Evolutionary conservation across 1,140 invertebrate genomes (phyloP).

Genomic region (Drosophila grimshawi): DNA sequence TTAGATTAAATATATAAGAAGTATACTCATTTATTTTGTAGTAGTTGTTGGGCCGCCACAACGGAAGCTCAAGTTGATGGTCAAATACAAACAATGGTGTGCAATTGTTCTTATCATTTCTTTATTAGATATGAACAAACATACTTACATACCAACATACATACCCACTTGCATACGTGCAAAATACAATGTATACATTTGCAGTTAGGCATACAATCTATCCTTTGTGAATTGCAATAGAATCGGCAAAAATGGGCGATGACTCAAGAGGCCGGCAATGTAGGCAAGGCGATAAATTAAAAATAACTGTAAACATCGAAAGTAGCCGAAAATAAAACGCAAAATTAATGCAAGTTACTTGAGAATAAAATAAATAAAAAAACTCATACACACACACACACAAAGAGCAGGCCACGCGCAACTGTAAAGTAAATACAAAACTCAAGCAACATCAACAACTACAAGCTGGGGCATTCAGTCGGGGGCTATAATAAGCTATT

Average conservation of each 20-base stretch:
- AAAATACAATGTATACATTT: not conserved
- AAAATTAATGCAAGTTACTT: slow-evolving; percentile 58
- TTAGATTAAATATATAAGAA: slow-evolving; percentile 46
- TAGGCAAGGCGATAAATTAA: slow-evolving; percentile 38
- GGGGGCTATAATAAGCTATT: slow-evolving; percentile 57
- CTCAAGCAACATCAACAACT: slow-evolving; percentile 49
- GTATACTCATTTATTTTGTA: slow-evolving; percentile 1
- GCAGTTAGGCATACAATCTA: not conserved
- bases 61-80: slow-evolving; percentile 22
- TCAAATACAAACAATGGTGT: slow-evolving; percentile 2
- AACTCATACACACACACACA: slow-evolving; percentile 4
- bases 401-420: slow-evolving; percentile 63
- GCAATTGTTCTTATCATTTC: slow-evolving; percentile 7
- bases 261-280: slow-evolving; percentile 37
- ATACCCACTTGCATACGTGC: not conserved
- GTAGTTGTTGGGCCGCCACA: slow-evolving; percentile 3
- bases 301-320: slow-evolving; percentile 50
- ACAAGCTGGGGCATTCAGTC: slow-evolving; percentile 21
- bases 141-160: not conserved
- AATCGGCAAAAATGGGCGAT: slow-evolving; percentile 11
- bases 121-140: slow-evolving; percentile 13
- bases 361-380: slow-evolving; percentile 38
- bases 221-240: slow-evolving; percentile 5
- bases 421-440: slow-evolving; percentile 65
- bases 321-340: slow-evolving; percentile 47